Conservation (phyloP, 2,113 vertebrate species). For the Machaerirhynchus nigripectus region DNA sequence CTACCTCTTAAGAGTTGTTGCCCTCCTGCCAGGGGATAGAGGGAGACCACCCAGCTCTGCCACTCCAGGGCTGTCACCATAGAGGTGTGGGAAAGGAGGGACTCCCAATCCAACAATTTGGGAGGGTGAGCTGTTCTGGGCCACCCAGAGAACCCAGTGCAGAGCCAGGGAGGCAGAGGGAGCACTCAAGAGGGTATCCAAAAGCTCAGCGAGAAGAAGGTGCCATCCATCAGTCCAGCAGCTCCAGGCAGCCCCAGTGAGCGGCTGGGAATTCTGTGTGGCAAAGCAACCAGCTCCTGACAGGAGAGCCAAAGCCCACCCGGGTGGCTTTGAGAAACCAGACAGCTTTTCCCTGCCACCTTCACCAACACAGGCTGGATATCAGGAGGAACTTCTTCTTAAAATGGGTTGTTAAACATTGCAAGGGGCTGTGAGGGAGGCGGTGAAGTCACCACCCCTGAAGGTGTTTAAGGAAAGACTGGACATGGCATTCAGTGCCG, state of each 20-base stretch:
- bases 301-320: not conserved
- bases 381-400: not conserved
- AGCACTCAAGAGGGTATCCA: rapidly evolving
- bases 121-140: not conserved
- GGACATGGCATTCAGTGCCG: not conserved
- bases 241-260: not conserved
- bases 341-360: not conserved
- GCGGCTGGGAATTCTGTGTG: not conserved
- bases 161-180: not conserved
- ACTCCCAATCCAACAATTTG: not conserved
- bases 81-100: not conserved
- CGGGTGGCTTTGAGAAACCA: not conserved
- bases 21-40: not conserved
- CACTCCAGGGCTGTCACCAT: not conserved
- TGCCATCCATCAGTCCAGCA: not conserved
- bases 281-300: not conserved
- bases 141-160: not conserved
- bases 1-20: not conserved
- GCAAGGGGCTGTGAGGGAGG: not conserved
- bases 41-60: not conserved
- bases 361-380: not conserved
- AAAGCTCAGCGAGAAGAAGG: not conserved
- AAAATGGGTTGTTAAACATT: not conserved
- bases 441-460: not conserved
- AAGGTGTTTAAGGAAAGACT: not conserved